Percentiles rank a stretch among this genome's conserved stretches.
Evolutionary conservation across 1,140 invertebrate genomes (phyloP).

Genomic region (Cydia amplana): DNA sequence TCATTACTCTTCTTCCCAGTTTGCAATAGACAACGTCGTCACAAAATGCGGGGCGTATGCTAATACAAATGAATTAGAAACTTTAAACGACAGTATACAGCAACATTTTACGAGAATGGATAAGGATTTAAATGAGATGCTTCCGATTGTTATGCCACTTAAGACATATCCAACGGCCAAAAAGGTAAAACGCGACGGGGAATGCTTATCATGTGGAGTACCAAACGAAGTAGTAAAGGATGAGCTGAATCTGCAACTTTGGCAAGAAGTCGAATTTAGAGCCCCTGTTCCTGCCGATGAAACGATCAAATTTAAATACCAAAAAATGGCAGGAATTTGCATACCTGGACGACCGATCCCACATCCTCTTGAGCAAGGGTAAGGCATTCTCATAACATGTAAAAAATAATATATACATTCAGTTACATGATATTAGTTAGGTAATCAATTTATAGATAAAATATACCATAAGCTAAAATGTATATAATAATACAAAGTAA

Average conservation of each 20-base stretch:
- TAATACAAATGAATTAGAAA: background rate
- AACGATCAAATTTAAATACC: background rate
- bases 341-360: background rate
- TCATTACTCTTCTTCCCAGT: background rate
- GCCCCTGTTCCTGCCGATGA: background rate
- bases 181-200: background rate
- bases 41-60: background rate
- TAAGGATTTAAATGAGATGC: background rate
- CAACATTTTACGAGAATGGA: background rate
- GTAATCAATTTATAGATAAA: no score
- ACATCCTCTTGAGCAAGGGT: conserved; percentile 21
- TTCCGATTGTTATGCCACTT: background rate
- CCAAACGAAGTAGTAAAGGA: background rate
- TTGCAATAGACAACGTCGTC: background rate
- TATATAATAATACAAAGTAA: no score
- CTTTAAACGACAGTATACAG: background rate
- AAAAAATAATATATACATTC: background rate
- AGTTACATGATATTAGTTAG: no score
- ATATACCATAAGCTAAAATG: no score
- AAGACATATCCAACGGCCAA: background rate
- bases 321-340: background rate
- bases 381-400: background rate
- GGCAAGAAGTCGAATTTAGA: background rate
- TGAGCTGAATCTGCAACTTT: background rate
- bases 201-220: conserved; percentile 16